Base-by-base conservation (phyloP, 1,140 invertebrate genomes). In the Trissolcus basalis region DNA sequence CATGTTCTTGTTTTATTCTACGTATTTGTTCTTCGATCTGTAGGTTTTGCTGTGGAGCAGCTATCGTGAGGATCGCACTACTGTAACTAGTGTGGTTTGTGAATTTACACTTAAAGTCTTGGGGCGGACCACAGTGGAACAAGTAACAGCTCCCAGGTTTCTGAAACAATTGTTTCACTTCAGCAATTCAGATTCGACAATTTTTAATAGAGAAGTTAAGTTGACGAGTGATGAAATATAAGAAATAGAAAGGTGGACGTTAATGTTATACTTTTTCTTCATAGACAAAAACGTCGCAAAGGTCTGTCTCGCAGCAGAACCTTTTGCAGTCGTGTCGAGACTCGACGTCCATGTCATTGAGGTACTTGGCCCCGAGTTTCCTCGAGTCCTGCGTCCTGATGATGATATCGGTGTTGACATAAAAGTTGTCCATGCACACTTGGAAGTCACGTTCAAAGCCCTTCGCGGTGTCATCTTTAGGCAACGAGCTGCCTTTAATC, bases 21-120 rank as follows among this genome's bases (percentile, higher is more conserved):
- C 91, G 91, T 74, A 93, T 92, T 82, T 93, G 91, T 82, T 92
- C 91, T 72, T 93, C 92, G 56, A 93, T 86, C 85, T 93, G 91
- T 49, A 91, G 89, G 48, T 91, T 86, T 77, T 90, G 90, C 63
- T 91, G 89, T 13, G 77, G 70, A 61, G 83, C 84, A 45, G 81
- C 80, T 81, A 91, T 93, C 9, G 92, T 92, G 45, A 96, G 87
- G 44, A 96, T 91, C 27, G 94, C 95, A 83, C 95, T 96, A n/a
- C 94, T 96, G 85, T 97, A 98, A 86, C 95, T 95, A 8, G 91
- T 91, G 85, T 98, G 96, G 41, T 91, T 90, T 0, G 95, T 96
- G 81, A 98, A 98, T 89, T 96, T 96, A 89, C 96, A 98, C 80
- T 95, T 94, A 86, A 97, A 97, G 83, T 96, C 94, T 81, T 95